phyloP scores from a whole-genome alignment of 1,140 invertebrate genomes.

The Eurytemora carolleeae region DNA sequence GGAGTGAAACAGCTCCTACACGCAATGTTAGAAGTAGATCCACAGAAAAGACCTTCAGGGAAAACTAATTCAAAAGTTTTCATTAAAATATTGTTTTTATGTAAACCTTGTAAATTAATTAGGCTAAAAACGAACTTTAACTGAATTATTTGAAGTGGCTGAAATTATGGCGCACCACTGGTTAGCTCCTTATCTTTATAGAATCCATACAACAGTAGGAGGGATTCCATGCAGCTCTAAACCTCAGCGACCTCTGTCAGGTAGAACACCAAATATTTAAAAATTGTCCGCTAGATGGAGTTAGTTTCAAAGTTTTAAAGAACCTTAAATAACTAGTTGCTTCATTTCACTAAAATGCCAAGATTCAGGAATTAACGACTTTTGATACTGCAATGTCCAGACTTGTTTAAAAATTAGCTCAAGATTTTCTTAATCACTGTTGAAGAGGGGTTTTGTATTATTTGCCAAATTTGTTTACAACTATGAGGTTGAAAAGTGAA shows the following conservation, averaged over 20 bases:
- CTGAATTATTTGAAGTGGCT: neutral
- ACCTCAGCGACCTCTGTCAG: neutral
- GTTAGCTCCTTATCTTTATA: neutral
- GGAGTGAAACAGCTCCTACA: neutral
- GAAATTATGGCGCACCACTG: neutral
- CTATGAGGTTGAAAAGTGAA: too few species aligned
- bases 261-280: too few species aligned
- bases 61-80: neutral
- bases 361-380: too few species aligned
- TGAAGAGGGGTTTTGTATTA: too few species aligned
- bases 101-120: neutral
- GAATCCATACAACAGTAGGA: neutral
- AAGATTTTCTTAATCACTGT: too few species aligned
- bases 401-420: too few species aligned
- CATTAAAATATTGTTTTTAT: neutral
- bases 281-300: too few species aligned
- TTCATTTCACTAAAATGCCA: too few species aligned
- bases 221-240: neutral
- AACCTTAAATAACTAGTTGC: too few species aligned
- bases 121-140: neutral
- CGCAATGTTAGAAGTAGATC: neutral
- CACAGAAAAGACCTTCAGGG: neutral
- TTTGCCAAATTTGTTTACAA: too few species aligned
- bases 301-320: too few species aligned
- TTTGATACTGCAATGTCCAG: neutral